These are phyloP conservation scores for Ichneumoninae sp. DNA, from an alignment of 2,888 invertebrate genomes.

Conservation along the genomic window DNA sequence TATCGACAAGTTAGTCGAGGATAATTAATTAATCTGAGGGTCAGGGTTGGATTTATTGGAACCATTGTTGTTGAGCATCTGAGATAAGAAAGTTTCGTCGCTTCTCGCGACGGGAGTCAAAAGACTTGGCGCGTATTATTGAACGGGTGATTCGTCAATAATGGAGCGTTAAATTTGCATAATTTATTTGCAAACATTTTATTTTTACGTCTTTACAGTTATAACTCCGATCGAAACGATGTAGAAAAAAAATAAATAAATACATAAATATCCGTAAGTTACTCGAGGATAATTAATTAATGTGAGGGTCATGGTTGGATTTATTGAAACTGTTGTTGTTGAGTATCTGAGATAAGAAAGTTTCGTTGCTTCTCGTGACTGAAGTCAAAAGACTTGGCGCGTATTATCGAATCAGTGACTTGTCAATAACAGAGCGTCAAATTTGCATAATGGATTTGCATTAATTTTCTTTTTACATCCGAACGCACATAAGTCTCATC, in stretches of 20 bases:
- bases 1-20: neutral
- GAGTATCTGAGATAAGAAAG: too few species aligned
- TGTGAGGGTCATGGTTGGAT: neutral
- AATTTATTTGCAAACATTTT: neutral
- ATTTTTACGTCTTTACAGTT: neutral
- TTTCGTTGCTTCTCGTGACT: neutral
- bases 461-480: neutral
- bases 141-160: neutral
- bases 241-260: neutral
- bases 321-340: neutral
- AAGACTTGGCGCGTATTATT: neutral
- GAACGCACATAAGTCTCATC: too few species aligned
- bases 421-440: neutral
- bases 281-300: neutral
- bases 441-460: slow-evolving; percentile 2
- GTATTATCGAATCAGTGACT: neutral
- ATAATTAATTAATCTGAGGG: neutral
- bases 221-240: too few species aligned
- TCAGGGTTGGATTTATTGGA: too few species aligned
- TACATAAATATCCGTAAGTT: neutral
- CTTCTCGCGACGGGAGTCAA: neutral
- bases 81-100: too few species aligned
- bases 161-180: neutral
- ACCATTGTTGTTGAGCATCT: too few species aligned
- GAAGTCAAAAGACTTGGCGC: neutral